Conservation (phyloP, 2,888 invertebrate species). For the Drosophila gaucha region DNA sequence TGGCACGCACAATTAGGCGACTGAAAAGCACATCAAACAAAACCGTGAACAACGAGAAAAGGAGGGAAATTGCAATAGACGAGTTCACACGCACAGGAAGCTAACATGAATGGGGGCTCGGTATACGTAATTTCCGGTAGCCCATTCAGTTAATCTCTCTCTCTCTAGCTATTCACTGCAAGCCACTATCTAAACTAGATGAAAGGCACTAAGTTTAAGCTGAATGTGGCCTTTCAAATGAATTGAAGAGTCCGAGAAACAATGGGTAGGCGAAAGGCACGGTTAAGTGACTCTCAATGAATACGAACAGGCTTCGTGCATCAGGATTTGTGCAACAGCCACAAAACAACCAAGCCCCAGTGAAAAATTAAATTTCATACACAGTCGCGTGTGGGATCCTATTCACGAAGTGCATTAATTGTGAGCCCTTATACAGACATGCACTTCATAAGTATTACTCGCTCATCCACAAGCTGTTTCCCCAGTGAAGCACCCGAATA, state of each 20-base stretch:
- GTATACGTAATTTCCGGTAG: slow-evolving; percentile 30
- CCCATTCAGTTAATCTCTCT: not conserved
- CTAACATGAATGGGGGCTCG: slow-evolving; percentile 5
- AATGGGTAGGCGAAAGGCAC: not conserved
- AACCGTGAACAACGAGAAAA: slow-evolving; percentile 16
- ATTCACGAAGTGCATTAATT: slow-evolving; percentile 36
- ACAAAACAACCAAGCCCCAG: not conserved
- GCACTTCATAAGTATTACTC: slow-evolving; percentile 1
- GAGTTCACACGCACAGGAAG: slow-evolving; percentile 15
- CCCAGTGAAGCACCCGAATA: slow-evolving; percentile 27
- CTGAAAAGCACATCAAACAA: slow-evolving; percentile 49
- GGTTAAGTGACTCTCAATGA: not conserved
- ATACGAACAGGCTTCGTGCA: not conserved
- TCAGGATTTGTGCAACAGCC: not conserved
- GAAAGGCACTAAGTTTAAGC: not conserved
- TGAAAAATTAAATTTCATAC: slow-evolving; percentile 29
- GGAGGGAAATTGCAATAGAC: slow-evolving; percentile 17
- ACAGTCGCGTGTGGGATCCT: slow-evolving; percentile 11
- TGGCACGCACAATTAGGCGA: slow-evolving; percentile 65
- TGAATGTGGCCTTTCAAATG: not conserved
- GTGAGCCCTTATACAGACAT: slow-evolving; percentile 9
- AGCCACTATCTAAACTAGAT: not conserved
- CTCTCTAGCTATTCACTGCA: not conserved
- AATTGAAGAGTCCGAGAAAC: not conserved
- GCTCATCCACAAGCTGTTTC: not conserved